Conservation (phyloP, 2,113 vertebrate genomes). For the Myocastor coypus region DNA sequence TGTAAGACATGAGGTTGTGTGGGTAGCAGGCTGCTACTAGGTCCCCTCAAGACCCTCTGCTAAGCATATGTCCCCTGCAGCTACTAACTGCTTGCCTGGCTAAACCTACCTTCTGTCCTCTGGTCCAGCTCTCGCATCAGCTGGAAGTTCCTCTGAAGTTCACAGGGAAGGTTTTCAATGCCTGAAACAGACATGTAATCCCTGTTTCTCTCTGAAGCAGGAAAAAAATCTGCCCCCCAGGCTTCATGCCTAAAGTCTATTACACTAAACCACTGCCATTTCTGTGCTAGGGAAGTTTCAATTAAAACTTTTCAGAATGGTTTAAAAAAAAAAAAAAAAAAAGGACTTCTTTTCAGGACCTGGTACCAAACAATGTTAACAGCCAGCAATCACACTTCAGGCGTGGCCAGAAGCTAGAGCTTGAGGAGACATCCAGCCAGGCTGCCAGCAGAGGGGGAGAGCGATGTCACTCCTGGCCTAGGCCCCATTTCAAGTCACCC, state of each 20-base stretch:
- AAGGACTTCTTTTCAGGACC: not conserved
- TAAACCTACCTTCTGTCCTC: conserved; percentile 93
- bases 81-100: not conserved
- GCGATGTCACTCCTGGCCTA: not conserved
- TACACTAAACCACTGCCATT: not conserved
- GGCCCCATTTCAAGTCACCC: not conserved
- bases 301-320: not conserved
- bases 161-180: conserved; percentile 97
- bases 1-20: not conserved
- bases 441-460: not conserved
- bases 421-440: too few species aligned
- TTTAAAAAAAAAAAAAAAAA: too few species aligned
- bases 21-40: rapidly evolving
- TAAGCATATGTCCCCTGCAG: not conserved
- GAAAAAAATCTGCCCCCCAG: not conserved
- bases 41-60: not conserved
- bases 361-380: not conserved
- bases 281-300: not conserved
- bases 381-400: not conserved
- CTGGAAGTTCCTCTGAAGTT: conserved; percentile 98
- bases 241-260: not conserved
- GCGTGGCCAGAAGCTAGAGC: not conserved
- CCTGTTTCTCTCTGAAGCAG: not conserved
- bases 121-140: conserved; percentile 97
- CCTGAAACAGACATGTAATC: conserved; percentile 84